Base-by-base conservation (phyloP, 2,113 vertebrate genomes). In the Neopipo cinnamomea region DNA sequence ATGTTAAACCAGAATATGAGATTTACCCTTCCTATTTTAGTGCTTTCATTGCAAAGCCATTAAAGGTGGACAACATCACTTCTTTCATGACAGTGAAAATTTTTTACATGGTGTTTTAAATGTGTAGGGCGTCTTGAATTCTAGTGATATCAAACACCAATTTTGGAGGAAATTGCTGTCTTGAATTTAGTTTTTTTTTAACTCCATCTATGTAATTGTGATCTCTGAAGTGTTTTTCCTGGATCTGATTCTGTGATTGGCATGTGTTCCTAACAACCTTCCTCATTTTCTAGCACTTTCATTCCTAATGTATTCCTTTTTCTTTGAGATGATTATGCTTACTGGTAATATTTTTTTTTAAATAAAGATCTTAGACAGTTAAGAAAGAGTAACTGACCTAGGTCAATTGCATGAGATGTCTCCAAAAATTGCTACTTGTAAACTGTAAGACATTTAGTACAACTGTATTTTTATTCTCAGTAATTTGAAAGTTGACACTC, bases 401-500 rank as follows among this genome's bases (percentile, higher is more conserved):
- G 84, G 79, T 97, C 80, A 95, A 91, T 91, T 90, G 25, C 71
- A 63, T 82, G 53, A 82, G 74, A 82, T 76, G 21, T 56, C 56
- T 75, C 87, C 44, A 93, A 87, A 65, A 86, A 89, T 79, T 89
- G 46, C 76, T 86, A 84, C 93, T 96, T 97, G 68, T 95, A 85
- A 94, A 95, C 93, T 50, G 11, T 87, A 94, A 53, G 89, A 71
- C 30, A 87, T 97, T 97, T 96, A 74, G 75, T 88, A 92, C 85
- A 96, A 97, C 78, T 94, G 33, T 89, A 91, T 97, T 96, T 96
- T 94, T 97, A 96, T 86, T 96, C 77, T 79, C 41, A 84, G 82
- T 97, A 89, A 98, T 97, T 97, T 97, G 93, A 96, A 98, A 97
- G 92, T 97, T 96, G 97, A 93, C 91, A 97, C 95, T 97, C 78